Evolutionary conservation across 2,113 vertebrate species (phyloP).

Genomic region (Pomatorhinus ruficollis): DNA sequence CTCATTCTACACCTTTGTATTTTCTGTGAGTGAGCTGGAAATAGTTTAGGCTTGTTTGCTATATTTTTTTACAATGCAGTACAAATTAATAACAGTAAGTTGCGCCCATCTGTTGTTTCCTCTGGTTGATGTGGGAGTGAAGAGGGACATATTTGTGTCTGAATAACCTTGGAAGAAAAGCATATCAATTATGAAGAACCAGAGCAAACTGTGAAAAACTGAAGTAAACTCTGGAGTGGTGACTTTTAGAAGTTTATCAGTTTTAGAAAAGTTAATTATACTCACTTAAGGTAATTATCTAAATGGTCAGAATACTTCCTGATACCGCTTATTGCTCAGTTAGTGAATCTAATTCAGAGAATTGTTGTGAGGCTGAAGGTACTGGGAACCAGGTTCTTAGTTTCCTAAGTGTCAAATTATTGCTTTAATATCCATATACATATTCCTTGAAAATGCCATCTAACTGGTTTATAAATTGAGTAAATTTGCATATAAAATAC

Average conservation of each 20-base stretch:
- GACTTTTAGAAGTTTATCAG: background rate
- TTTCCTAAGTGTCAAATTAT: background rate
- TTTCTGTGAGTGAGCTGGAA: background rate
- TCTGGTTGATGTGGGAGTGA: constrained; percentile 4
- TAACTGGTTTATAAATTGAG: background rate
- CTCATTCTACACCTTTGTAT: background rate
- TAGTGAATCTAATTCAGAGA: background rate
- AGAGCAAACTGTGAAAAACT: constrained; percentile 38
- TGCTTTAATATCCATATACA: background rate
- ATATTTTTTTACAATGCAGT: background rate
- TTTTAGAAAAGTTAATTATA: background rate
- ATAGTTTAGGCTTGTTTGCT: background rate
- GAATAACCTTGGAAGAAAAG: constrained; percentile 41
- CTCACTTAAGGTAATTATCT: background rate
- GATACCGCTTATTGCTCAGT: background rate
- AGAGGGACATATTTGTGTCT: background rate
- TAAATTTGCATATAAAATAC: background rate
- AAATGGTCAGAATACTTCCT: background rate
- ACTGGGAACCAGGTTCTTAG: background rate
- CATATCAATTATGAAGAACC: constrained; percentile 41
- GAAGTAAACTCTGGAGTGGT: background rate
- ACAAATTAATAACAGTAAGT: constrained; percentile 46
- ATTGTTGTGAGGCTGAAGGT: background rate
- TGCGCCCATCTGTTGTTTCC: constrained; percentile 24
- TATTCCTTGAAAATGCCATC: background rate